These are phyloP conservation scores for Chloroceryle amazona DNA, from an alignment of 2,797 vertebrate species.

Conservation along the genomic window DNA sequence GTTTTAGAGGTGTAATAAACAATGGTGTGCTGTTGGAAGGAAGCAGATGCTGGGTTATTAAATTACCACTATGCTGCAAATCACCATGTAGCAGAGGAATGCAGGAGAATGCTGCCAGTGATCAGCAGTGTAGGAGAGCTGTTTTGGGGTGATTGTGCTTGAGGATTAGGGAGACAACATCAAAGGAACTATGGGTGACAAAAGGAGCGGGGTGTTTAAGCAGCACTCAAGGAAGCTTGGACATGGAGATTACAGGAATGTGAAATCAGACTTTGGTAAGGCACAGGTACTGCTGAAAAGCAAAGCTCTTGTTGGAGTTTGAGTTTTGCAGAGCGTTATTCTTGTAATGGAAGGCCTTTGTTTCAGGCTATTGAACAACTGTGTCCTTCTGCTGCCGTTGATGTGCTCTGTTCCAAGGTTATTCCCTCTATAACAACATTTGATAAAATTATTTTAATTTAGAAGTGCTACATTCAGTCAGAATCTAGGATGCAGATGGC, in stretches of 20 bases:
- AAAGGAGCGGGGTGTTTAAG: not conserved
- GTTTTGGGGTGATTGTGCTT: not conserved
- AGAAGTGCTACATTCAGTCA: not conserved
- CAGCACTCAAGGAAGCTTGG: not conserved
- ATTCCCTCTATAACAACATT: not conserved
- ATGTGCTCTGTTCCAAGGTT: not conserved
- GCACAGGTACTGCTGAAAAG: not conserved
- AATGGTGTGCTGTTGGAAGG: not conserved
- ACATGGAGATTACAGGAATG: not conserved
- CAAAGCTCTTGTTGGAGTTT: not conserved
- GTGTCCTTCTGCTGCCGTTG: not conserved
- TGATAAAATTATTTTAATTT: not conserved
- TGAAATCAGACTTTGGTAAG: not conserved
- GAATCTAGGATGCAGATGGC: not conserved
- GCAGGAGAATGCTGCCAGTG: not conserved
- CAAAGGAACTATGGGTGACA: not conserved
- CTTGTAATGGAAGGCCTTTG: not conserved
- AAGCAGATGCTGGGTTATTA: not conserved
- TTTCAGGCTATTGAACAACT: not conserved
- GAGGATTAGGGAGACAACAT: not conserved
- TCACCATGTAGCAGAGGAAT: not conserved
- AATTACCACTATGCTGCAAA: not conserved
- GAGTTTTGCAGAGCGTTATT: not conserved
- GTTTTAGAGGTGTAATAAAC: not conserved
- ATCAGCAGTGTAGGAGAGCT: not conserved